Conservation (phyloP, 2,797 vertebrate genomes). For the Anomalospiza imberbis region DNA sequence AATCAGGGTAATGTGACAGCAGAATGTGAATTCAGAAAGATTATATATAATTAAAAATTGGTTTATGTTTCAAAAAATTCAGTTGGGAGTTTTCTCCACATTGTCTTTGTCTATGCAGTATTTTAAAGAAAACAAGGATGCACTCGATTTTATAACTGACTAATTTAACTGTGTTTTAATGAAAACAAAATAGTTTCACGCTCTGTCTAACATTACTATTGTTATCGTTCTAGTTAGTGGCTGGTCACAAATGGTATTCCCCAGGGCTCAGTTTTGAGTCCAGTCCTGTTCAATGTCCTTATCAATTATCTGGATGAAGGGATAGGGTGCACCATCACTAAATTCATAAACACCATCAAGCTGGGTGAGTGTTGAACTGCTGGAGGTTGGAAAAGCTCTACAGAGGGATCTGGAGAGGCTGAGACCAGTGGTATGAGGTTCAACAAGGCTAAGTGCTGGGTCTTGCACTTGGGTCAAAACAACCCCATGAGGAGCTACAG, state of each 20-base stretch:
- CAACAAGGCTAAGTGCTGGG: background rate
- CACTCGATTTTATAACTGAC: background rate
- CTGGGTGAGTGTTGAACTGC: too few species aligned
- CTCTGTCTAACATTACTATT: background rate
- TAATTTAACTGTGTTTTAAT: background rate
- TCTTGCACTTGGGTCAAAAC: background rate
- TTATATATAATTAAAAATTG: background rate
- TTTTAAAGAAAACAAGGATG: background rate
- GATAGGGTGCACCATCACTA: rapidly evolving
- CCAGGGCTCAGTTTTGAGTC: too few species aligned
- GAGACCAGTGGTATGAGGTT: background rate
- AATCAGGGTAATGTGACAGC: background rate
- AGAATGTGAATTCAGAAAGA: background rate
- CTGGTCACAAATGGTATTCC: background rate
- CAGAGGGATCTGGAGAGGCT: background rate
- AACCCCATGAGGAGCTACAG: too few species aligned
- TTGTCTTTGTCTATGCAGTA: background rate
- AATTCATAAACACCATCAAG: background rate
- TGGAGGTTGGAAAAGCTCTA: background rate
- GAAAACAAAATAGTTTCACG: background rate
- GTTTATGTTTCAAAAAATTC: background rate
- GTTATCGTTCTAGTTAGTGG: rapidly evolving
- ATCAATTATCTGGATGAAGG: background rate
- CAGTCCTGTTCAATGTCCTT: too few species aligned
- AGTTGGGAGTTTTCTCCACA: background rate